Evolutionary conservation across 2,797 vertebrate species (phyloP).

Genomic region (Malurus splendens): DNA sequence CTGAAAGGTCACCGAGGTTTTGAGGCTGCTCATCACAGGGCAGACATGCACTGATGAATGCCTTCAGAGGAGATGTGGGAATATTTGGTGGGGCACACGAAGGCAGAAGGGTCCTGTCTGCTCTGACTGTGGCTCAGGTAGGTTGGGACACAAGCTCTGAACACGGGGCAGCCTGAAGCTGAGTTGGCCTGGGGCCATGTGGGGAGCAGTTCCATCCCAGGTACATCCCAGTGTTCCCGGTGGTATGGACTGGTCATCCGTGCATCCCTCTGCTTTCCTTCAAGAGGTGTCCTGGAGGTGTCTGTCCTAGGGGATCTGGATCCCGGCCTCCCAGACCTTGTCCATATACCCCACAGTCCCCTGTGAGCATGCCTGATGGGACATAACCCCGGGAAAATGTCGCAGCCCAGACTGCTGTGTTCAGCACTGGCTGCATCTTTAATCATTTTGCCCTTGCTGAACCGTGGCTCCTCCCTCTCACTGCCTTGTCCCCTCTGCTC

Average conservation of each 20-base stretch:
- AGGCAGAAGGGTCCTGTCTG: background rate
- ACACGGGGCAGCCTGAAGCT: background rate
- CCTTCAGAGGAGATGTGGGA: background rate
- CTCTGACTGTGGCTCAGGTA: rapidly evolving
- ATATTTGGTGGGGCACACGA: background rate
- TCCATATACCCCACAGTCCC: no score
- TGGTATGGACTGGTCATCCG: background rate
- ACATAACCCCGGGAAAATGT: background rate
- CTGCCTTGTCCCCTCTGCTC: background rate
- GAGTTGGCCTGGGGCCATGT: background rate
- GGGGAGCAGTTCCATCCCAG: background rate
- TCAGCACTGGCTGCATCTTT: background rate
- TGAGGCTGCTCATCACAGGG: background rate
- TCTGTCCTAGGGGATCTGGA: background rate
- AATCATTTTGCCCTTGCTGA: background rate
- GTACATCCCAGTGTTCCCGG: rapidly evolving
- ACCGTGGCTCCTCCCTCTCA: rapidly evolving
- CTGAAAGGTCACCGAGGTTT: background rate
- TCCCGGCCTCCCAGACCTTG: background rate
- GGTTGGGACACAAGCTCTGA: background rate
- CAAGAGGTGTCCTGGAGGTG: background rate
- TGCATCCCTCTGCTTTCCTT: background rate
- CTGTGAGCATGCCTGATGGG: rapidly evolving
- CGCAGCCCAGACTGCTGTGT: background rate
- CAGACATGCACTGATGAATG: background rate